phyloP scores from a whole-genome alignment of 2,113 vertebrate genomes.

The Spizaetus ornatus region DNA sequence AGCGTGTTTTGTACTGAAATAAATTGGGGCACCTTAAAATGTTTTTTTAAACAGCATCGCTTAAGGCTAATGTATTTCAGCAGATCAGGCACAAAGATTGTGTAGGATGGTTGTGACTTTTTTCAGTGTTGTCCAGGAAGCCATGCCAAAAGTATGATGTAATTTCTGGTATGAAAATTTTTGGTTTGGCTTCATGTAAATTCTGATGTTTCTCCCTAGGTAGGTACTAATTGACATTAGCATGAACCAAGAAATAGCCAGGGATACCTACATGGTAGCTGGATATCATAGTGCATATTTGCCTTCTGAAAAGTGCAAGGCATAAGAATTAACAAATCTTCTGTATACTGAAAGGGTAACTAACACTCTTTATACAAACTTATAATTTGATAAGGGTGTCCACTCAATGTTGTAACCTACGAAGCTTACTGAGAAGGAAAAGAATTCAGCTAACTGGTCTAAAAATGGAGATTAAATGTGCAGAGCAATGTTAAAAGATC shows the following conservation, averaged over 20 bases:
- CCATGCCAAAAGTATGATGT: neutral
- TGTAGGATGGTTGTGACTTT: neutral
- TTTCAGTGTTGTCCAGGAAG: neutral
- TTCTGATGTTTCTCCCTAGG: neutral
- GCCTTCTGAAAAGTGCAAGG: neutral
- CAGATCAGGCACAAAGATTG: neutral
- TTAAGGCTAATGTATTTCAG: neutral
- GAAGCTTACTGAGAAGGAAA: neutral
- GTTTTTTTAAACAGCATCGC: neutral
- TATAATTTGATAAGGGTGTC: neutral
- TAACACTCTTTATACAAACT: neutral
- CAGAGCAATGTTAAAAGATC: neutral
- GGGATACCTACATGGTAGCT: neutral
- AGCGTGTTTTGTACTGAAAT: neutral
- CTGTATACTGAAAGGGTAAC: neutral
- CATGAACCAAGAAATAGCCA: neutral
- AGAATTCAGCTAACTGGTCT: neutral
- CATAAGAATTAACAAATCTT: neutral
- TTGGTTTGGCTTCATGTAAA: neutral
- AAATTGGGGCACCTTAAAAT: neutral
- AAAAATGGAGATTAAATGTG: neutral
- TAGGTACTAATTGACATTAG: neutral
- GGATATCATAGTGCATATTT: neutral
- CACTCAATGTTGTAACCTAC: neutral
- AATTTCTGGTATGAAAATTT: neutral